These are phyloP conservation scores for Flexamia atlantica DNA, from an alignment of 2,888 invertebrate species.

Conservation along the genomic window DNA sequence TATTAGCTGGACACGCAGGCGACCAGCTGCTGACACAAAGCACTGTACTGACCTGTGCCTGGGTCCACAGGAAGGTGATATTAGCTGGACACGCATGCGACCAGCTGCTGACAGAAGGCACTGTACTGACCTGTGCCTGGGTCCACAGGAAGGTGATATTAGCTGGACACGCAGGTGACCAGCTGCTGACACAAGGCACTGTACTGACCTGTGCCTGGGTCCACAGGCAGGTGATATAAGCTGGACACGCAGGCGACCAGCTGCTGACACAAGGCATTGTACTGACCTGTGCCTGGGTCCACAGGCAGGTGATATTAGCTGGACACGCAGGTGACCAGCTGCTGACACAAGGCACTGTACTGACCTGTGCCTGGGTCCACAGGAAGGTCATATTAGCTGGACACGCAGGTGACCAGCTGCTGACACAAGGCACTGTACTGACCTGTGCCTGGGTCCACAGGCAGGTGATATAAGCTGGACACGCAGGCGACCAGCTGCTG, in stretches of 20 bases:
- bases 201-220: constrained; percentile 91
- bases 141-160: constrained; percentile 81
- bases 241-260: constrained; percentile 89
- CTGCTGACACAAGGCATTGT: constrained; percentile 92
- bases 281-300: constrained; percentile 77
- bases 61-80: constrained; percentile 84
- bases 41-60: constrained; percentile 90
- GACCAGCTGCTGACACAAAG: constrained; percentile 91
- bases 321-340: constrained; percentile 91
- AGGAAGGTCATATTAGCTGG: constrained; percentile 72
- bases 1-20: constrained; percentile 83
- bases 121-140: constrained; percentile 92
- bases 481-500: constrained; percentile 92
- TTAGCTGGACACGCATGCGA: constrained; percentile 85
- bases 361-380: constrained; percentile 87
- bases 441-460: constrained; percentile 85
- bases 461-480: constrained; percentile 74
- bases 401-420: constrained; percentile 91
- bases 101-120: constrained; percentile 91
- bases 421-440: constrained; percentile 93
- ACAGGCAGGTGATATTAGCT: constrained; percentile 66
- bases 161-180: constrained; percentile 86
- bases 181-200: constrained; percentile 92
- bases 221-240: too few species aligned
- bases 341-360: constrained; percentile 92